These are phyloP conservation scores for Aix galericulata DNA, from an alignment of 2,113 vertebrate genomes.

Conservation along the genomic window DNA sequence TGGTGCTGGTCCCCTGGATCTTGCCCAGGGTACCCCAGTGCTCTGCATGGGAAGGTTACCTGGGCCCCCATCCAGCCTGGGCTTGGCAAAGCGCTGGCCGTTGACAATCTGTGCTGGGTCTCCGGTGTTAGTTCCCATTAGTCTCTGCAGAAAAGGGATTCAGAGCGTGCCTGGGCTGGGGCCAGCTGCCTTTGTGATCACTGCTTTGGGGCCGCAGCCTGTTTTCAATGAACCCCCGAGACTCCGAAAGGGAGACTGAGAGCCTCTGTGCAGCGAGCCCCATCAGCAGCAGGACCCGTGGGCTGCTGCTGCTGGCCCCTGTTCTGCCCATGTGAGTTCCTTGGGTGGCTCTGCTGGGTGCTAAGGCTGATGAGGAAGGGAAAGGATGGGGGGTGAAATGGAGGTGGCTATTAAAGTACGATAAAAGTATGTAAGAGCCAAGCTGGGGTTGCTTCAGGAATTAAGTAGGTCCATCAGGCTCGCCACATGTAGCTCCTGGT, in stretches of 20 bases:
- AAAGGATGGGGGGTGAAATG: not conserved
- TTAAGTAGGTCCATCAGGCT: not conserved
- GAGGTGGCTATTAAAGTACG: not conserved
- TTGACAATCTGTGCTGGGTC: not conserved
- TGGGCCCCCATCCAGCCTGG: not conserved
- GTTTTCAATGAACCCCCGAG: not conserved
- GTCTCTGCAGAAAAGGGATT: slow-evolving; percentile 1
- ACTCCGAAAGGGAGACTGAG: not conserved
- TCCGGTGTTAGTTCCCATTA: not conserved
- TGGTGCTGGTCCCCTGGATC: not conserved
- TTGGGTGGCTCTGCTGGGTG: not conserved
- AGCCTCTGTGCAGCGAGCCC: not conserved
- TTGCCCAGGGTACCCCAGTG: not conserved
- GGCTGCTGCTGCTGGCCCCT: fast-evolving
- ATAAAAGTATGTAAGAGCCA: not conserved
- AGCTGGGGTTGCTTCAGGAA: not conserved
- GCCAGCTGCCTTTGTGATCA: slow-evolving; percentile 22
- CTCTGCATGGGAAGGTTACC: not conserved
- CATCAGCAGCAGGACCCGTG: not conserved
- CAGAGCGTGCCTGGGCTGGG: not conserved
- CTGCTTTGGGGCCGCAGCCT: not conserved
- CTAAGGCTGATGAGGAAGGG: not conserved
- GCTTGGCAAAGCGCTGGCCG: not conserved
- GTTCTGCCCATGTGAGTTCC: not conserved
- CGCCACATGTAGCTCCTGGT: not conserved